Conservation (phyloP, 2,888 invertebrate species). For the Campaea margaritaria region DNA sequence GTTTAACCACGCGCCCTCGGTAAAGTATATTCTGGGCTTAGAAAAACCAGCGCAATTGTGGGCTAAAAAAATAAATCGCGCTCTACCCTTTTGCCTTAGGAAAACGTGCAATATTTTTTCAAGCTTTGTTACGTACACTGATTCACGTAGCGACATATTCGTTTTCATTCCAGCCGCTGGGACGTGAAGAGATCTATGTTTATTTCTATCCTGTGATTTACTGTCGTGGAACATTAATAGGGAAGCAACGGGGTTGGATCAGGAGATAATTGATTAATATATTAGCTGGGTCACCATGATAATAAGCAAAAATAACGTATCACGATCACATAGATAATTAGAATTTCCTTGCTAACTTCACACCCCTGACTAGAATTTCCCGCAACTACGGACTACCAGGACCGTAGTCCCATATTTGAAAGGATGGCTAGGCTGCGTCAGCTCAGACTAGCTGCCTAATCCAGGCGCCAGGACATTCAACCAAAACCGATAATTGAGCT, state of each 20-base stretch:
- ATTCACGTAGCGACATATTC: conserved; percentile 38
- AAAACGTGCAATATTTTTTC: conserved; percentile 48
- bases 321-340: no score
- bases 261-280: conserved; percentile 4
- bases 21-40: conserved; percentile 46
- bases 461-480: no score
- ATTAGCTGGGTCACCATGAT: conserved; percentile 1
- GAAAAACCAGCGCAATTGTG: conserved; percentile 40
- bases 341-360: no score
- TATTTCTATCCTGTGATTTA: conserved; percentile 24
- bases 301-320: no score
- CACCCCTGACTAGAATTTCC: no score
- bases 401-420: no score
- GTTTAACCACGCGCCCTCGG: conserved; percentile 27
- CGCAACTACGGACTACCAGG: no score
- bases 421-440: no score
- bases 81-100: conserved; percentile 37
- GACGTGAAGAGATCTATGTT: conserved; percentile 21
- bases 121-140: conserved; percentile 47
- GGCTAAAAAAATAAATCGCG: conserved; percentile 29
- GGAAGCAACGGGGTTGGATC: conserved; percentile 7
- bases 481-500: no score
- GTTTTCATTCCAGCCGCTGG: conserved; percentile 17
- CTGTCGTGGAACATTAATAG: conserved; percentile 15
- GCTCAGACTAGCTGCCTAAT: no score